Percentiles rank a stretch among this genome's conserved stretches.
phyloP scores from a whole-genome alignment of 2,113 vertebrate genomes.

The Gallinago undulata region DNA sequence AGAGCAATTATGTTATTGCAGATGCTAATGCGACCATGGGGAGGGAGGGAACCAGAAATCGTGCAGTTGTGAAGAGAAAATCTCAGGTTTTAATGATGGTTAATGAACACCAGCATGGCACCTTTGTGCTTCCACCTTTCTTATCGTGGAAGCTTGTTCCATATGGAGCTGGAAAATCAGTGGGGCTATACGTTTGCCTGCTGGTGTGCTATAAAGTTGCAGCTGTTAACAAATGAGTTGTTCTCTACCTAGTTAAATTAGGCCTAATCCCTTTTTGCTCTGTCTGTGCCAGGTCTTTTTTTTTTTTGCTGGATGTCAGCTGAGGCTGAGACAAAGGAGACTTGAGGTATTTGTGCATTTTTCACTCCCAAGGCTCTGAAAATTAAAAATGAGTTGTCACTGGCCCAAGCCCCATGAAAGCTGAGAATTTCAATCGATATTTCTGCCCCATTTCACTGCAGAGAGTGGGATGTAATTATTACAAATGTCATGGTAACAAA shows the following conservation, averaged over 20 bases:
- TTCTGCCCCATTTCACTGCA: slow-evolving; percentile 68
- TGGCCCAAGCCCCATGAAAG: slow-evolving; percentile 56
- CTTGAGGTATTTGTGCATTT: neutral
- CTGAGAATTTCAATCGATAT: slow-evolving; percentile 55
- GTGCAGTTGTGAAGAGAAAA: slow-evolving; percentile 25
- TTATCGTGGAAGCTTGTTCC: neutral
- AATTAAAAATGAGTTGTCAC: slow-evolving; percentile 66
- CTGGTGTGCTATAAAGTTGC: slow-evolving; percentile 14
- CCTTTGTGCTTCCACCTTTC: slow-evolving; percentile 1
- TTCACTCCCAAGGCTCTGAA: slow-evolving; percentile 39
- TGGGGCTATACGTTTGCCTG: neutral
- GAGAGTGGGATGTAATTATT: slow-evolving; percentile 69
- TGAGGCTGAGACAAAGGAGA: slow-evolving; percentile 29
- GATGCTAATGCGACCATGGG: slow-evolving; percentile 34
- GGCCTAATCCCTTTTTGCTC: slow-evolving; percentile 1
- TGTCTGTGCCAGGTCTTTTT: neutral
- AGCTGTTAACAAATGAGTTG: slow-evolving; percentile 25
- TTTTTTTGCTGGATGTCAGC: neutral
- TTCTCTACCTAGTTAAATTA: slow-evolving; percentile 34
- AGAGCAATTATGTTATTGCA: slow-evolving; percentile 47
- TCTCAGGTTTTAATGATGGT: neutral
- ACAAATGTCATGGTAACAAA: slow-evolving; percentile 73
- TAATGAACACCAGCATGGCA: neutral
- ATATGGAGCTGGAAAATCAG: neutral
- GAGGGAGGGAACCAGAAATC: neutral